Evolutionary conservation across 2,797 vertebrate genomes (phyloP), one percentile per base, ranked within the genome.

Genomic region (Sebastes iracundus): DNA sequence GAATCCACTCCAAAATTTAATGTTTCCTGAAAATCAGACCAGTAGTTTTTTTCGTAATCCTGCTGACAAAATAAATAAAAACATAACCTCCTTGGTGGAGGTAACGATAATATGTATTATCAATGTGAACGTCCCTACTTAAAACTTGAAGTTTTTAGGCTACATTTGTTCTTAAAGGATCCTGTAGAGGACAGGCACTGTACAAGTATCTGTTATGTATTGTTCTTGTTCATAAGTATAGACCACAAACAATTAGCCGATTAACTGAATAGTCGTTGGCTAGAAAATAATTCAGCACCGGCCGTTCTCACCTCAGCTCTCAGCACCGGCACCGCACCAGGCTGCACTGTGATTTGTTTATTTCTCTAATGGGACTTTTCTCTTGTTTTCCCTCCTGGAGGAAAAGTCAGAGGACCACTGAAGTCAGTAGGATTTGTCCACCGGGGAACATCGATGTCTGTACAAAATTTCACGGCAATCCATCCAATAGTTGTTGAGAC

Each of bases 171-270:
- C 1, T 56, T 49, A 33, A 58, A 58, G 8, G 16, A 10, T 30
- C 35, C 27, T 58, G 23, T 13, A 32, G 38, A 11, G 53, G 11
- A 8, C 9, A 30, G 53, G 42, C 52, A 32, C 7, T 18, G 53
- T 20, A 5, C 33, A 46, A 42, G 38, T 42, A 30, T 46, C 16
- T 25, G 13, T 10, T 42, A 20, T 33, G 13, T 35, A 25, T 7
- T 46, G 23, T 46, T 28, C 9, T 42, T 78, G 56, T 68, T 64
- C 42, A 62, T 58, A 46, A 38, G 16, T 8, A 60, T 6, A 66
- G 20, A n/a, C 64, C 25, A 68, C 28, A 64, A 55, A 60, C 65
- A 78, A 75, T 63, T 63, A 75, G 42, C 5, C 6, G 6, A 78
- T 67, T 12, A 75, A 74, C 49, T 56, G 46, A 62, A 46, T 16